These are phyloP conservation scores for Anodontia alba DNA, from an alignment of 2,888 invertebrate species.

Conservation along the genomic window DNA sequence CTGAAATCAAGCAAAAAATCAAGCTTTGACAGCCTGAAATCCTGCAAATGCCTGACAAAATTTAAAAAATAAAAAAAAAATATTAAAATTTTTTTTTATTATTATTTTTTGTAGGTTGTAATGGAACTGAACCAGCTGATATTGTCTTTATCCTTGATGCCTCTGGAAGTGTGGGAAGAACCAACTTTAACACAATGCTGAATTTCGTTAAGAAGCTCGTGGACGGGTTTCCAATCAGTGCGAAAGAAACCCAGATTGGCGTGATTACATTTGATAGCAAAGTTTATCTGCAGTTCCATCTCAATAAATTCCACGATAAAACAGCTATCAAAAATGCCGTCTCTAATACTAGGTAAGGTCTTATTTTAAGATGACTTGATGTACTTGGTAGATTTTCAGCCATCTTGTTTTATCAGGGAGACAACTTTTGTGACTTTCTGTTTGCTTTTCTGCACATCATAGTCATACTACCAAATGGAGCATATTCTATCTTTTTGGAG, in stretches of 20 bases:
- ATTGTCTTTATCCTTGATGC: conserved; percentile 80
- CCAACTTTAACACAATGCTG: conserved; percentile 72
- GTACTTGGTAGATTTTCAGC: too few species aligned
- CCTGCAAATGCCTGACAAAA: too few species aligned
- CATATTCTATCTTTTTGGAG: too few species aligned
- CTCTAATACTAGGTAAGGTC: conserved; percentile 28
- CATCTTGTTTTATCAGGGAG: background rate
- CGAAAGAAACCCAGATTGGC: conserved; percentile 71
- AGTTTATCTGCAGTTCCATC: conserved; percentile 74
- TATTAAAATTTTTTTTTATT: too few species aligned
- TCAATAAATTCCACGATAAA: conserved; percentile 76
- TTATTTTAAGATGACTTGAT: too few species aligned
- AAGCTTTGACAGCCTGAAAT: too few species aligned
- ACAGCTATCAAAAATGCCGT: conserved; percentile 69
- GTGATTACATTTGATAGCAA: conserved; percentile 71
- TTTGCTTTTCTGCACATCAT: background rate
- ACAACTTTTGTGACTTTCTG: background rate
- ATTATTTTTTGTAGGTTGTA: conserved; percentile 60
- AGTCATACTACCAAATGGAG: background rate
- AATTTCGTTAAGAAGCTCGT: conserved; percentile 75
- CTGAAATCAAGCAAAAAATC: too few species aligned
- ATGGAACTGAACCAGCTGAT: conserved; percentile 71
- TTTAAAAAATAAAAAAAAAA: too few species aligned
- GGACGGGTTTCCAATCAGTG: conserved; percentile 70
- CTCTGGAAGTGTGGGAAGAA: conserved; percentile 75